Evolutionary conservation across 1,140 invertebrate species (phyloP).

Genomic region (Triops longicaudatus): DNA sequence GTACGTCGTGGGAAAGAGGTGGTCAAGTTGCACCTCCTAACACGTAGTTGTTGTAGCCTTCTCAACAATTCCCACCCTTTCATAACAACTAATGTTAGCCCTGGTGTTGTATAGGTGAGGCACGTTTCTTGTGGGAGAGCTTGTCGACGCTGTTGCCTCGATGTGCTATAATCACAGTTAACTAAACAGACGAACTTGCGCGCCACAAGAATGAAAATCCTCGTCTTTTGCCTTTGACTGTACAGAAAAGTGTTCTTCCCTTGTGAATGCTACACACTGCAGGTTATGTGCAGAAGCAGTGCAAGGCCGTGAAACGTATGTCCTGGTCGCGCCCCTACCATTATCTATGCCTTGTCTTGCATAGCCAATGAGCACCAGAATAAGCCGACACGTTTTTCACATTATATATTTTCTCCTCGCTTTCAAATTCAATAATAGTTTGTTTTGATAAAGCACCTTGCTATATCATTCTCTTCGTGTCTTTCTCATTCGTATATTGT

Average conservation of each 20-base stretch:
- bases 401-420: constrained; percentile 1
- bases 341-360: neutral
- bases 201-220: neutral
- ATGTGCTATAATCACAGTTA: no score
- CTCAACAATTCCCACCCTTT: neutral
- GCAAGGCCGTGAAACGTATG: neutral
- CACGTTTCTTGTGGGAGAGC: neutral
- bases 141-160: neutral
- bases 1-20: constrained; percentile 10
- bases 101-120: neutral
- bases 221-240: no score
- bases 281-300: constrained; percentile 3
- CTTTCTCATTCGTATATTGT: no score
- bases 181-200: neutral
- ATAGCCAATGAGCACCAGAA: constrained; percentile 3
- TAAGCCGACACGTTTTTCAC: constrained; percentile 6
- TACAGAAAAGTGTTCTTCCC: neutral
- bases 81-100: neutral
- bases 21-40: constrained; percentile 11
- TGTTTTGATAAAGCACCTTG: neutral
- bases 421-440: neutral
- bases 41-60: constrained; percentile 11
- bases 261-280: neutral
- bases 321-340: constrained; percentile 13
- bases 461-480: no score